These are phyloP conservation scores for Drosophila conformis DNA, from an alignment of 2,888 invertebrate genomes.

Conservation along the genomic window DNA sequence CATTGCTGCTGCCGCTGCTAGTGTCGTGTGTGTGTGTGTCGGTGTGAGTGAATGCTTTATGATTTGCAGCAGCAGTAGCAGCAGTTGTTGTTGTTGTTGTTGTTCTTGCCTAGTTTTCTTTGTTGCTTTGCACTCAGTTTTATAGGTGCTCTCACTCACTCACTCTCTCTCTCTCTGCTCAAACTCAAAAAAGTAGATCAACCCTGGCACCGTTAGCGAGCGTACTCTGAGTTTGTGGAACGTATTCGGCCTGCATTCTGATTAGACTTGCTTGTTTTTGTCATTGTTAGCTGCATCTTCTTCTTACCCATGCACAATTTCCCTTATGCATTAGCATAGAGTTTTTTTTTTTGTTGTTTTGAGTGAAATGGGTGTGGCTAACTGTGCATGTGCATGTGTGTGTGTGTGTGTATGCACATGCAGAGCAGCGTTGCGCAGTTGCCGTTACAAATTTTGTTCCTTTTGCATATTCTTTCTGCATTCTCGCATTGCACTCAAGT, in stretches of 20 bases:
- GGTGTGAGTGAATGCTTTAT: slow-evolving; percentile 68
- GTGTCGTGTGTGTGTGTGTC: slow-evolving; percentile 29
- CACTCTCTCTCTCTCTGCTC: slow-evolving; percentile 49
- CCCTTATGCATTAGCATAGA: slow-evolving; percentile 74
- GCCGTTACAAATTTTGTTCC: slow-evolving; percentile 27
- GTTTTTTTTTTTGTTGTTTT: slow-evolving; percentile 25
- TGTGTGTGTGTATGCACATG: slow-evolving; percentile 26
- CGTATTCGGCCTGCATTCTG: slow-evolving; percentile 77
- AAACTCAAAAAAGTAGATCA: slow-evolving; percentile 50
- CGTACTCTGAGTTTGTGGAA: slow-evolving; percentile 60
- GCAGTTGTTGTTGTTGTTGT: slow-evolving; percentile 13
- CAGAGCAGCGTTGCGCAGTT: slow-evolving; percentile 67
- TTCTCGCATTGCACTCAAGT: slow-evolving; percentile 38
- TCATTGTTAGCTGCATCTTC: slow-evolving; percentile 54
- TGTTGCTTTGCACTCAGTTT: slow-evolving; percentile 58
- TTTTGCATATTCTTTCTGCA: slow-evolving; percentile 56
- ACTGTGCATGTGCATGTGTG: slow-evolving; percentile 19
- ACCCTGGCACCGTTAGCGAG: slow-evolving; percentile 68
- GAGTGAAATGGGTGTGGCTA: slow-evolving; percentile 81
- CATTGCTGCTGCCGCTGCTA: slow-evolving; percentile 47
- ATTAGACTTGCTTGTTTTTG: slow-evolving; percentile 54
- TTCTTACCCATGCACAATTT: slow-evolving; percentile 34
- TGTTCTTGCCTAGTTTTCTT: slow-evolving; percentile 59
- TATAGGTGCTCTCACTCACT: slow-evolving; percentile 7
- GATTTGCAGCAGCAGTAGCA: slow-evolving; percentile 69